Base-by-base conservation (phyloP, 2,113 vertebrate species). In the Lasiurus cinereus region DNA sequence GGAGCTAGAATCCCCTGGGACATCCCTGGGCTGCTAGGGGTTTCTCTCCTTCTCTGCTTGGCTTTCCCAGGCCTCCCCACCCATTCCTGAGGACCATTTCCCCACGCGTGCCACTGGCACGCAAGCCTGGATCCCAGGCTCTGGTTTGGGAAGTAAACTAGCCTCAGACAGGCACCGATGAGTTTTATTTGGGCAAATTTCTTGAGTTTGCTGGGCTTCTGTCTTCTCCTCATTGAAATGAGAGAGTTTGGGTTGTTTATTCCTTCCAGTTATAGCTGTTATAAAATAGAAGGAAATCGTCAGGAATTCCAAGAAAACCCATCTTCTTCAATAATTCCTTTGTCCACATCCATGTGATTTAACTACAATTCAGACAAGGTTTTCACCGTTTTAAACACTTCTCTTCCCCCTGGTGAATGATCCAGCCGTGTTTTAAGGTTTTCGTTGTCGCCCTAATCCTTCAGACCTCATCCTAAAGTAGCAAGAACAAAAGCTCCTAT, bases 281-380 rank as follows among this genome's bases (percentile, higher is more conserved):
- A 4, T 43, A 39, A 84, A 87, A 89, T 8, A 83, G 39, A 90
- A 56, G 33, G 76, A 85, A 76, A 93, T 7, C 56, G 70, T 90
- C 52, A 80, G 62, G 56, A 76, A 90, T 92, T 88, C n/a, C 27
- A 92, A 82, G 72, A 90, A 95, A 69, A 48, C 56, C 8, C 33
- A 21, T 90, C 76, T 84, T 90, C 27, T 66, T 84, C 86, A 77
- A 14, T 79, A 92, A 92, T 77, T 92, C 56, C 76, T 91, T 77
- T 86, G 83, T 78, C 79, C 77, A 54, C 69, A 78, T 36, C 64
- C 69, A 52, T 56, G 31, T 69, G 67, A 90, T 59, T 85, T 93
- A 85, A 86, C 88, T 56, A 27, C 18, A 69, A 9, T 46, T 77
- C 83, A 77, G 83, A 88, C 46, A 85, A 95, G 78, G 16, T 36